These are phyloP conservation scores for Plebejus argus DNA, from an alignment of 2,888 invertebrate genomes.

Conservation along the genomic window DNA sequence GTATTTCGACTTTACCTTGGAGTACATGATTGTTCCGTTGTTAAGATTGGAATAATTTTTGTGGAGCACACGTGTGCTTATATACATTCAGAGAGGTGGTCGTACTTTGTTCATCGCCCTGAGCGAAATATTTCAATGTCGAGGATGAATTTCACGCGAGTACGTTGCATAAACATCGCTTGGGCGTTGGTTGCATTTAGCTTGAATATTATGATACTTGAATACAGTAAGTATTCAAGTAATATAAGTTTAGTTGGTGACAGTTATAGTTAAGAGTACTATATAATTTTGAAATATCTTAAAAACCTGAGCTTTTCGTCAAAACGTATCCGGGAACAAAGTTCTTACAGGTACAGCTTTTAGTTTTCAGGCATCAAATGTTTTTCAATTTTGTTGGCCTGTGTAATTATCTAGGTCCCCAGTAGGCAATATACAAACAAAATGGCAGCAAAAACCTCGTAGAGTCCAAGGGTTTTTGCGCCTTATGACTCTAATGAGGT, in stretches of 20 bases:
- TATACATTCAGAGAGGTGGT: slow-evolving; percentile 55
- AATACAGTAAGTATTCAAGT: no score
- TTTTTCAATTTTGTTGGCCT: no score
- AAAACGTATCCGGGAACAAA: no score
- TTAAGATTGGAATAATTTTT: slow-evolving; percentile 65
- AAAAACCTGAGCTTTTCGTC: no score
- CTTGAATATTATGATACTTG: background rate
- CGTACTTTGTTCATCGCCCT: slow-evolving; percentile 52
- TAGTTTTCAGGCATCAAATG: no score
- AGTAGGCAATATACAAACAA: background rate
- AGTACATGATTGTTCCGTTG: slow-evolving; percentile 67
- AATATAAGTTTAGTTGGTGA: no score
- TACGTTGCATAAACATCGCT: slow-evolving; percentile 1
- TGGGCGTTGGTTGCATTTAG: background rate
- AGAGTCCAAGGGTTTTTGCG: background rate
- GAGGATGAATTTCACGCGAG: slow-evolving; percentile 39
- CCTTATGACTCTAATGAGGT: background rate
- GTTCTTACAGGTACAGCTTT: no score
- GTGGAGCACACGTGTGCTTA: slow-evolving; percentile 70
- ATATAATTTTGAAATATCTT: no score
- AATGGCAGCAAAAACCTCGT: background rate
- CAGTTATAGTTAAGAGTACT: no score
- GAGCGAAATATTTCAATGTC: slow-evolving; percentile 69
- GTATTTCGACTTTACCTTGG: slow-evolving; percentile 59
- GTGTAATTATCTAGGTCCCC: background rate